These are phyloP conservation scores for Exaiptasia diaphana DNA, from an alignment of 64 coral and sea anemone genomes.

Conservation along the genomic window DNA sequence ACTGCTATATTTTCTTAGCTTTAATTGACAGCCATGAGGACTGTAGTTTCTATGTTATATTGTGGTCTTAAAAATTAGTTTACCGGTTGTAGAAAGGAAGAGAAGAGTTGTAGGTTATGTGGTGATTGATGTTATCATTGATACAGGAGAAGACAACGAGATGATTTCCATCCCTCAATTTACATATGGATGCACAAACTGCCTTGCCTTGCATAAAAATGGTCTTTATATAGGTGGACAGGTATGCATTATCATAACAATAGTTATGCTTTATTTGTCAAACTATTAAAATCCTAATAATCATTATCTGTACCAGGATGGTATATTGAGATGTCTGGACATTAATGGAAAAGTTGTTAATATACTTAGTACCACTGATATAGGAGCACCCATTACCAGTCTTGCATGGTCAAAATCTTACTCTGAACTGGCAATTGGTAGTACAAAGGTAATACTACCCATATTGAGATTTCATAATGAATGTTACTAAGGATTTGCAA, in stretches of 20 bases:
- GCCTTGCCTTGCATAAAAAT: slow-evolving; percentile 72
- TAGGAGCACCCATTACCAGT: slow-evolving; percentile 57
- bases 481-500: neutral
- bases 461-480: neutral
- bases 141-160: too few species aligned
- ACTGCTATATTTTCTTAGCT: too few species aligned
- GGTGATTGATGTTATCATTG: too few species aligned
- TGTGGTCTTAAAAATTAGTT: too few species aligned
- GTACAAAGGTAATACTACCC: slow-evolving; percentile 49
- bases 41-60: too few species aligned
- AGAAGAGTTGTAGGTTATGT: too few species aligned
- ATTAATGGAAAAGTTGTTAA: slow-evolving; percentile 35
- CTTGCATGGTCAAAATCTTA: slow-evolving; percentile 65
- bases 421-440: slow-evolving; percentile 60
- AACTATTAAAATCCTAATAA: neutral
- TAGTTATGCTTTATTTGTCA: neutral
- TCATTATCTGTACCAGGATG: slow-evolving; percentile 58
- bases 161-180: too few species aligned
- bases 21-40: too few species aligned
- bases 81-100: too few species aligned
- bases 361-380: slow-evolving; percentile 53
- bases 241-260: slow-evolving; percentile 28
- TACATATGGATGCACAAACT: slow-evolving; percentile 54
- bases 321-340: slow-evolving; percentile 73
- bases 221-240: slow-evolving; percentile 76